Conservation (phyloP, 2,888 invertebrate genomes). For the Leptinotarsa peninsularis region DNA sequence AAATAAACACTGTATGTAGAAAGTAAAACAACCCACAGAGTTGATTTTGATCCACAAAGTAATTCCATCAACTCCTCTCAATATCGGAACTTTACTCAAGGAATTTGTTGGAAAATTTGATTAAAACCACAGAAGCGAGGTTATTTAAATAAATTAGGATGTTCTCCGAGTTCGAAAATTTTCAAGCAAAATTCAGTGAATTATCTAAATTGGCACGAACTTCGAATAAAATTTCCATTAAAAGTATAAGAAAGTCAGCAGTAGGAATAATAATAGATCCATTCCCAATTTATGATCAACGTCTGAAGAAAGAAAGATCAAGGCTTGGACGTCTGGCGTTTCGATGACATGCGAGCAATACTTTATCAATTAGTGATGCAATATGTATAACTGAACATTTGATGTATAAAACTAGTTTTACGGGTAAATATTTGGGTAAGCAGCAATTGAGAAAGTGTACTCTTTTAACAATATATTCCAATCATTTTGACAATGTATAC, state of each 20-base stretch:
- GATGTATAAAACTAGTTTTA: no score
- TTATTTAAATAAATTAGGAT: slow-evolving; percentile 33
- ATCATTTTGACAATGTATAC: no score
- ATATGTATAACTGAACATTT: no score
- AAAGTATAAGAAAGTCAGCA: slow-evolving; percentile 36
- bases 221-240: slow-evolving; percentile 39
- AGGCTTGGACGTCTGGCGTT: not conserved
- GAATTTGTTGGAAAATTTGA: slow-evolving; percentile 28
- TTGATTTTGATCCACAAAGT: not conserved
- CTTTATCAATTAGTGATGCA: no score
- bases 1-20: not conserved
- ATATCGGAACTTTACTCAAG: slow-evolving; percentile 18
- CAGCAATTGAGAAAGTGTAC: no score
- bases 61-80: not conserved
- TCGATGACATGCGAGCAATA: not conserved
- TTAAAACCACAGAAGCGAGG: slow-evolving; percentile 23
- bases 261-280: slow-evolving; percentile 30
- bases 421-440: no score
- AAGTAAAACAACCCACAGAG: not conserved
- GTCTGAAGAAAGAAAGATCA: not conserved
- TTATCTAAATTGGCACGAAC: slow-evolving; percentile 30
- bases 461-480: no score
- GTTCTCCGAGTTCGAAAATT: slow-evolving; percentile 21
- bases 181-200: slow-evolving; percentile 28
- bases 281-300: slow-evolving; percentile 30